Evolutionary conservation across 2,888 invertebrate genomes (phyloP).

Genomic region (Dasysyrphus tricinctus): DNA sequence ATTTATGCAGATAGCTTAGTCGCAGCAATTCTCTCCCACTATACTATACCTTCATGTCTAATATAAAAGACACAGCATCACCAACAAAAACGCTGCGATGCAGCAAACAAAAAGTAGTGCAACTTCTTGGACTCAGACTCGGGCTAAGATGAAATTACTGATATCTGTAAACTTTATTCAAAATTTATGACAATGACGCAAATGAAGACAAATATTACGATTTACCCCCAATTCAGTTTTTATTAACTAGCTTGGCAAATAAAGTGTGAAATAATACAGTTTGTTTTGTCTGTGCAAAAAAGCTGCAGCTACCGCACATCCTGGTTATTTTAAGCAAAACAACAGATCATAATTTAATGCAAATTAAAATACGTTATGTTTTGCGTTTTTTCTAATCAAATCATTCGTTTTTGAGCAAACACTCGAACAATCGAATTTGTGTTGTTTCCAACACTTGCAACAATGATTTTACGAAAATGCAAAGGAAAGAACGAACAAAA

Average conservation of each 20-base stretch:
- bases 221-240: constrained; percentile 62
- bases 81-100: constrained; percentile 14
- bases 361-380: neutral
- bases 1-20: constrained; percentile 74
- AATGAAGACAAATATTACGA: constrained; percentile 73
- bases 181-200: constrained; percentile 72
- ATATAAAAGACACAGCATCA: constrained; percentile 19
- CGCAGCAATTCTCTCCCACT: constrained; percentile 67
- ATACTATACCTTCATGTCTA: constrained; percentile 12
- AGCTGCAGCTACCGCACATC: neutral
- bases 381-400: neutral
- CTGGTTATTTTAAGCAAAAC: neutral
- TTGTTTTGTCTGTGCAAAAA: neutral
- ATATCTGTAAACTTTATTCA: constrained; percentile 60
- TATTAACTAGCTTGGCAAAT: constrained; percentile 48
- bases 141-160: constrained; percentile 67
- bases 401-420: neutral
- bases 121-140: constrained; percentile 21
- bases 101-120: constrained; percentile 39
- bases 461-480: no score
- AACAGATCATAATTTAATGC: neutral
- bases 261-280: constrained; percentile 62
- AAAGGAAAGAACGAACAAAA: no score
- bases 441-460: no score
- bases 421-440: no score